These are phyloP conservation scores for Patella pellucida DNA, from an alignment of 2,888 invertebrate genomes.

Conservation along the genomic window DNA sequence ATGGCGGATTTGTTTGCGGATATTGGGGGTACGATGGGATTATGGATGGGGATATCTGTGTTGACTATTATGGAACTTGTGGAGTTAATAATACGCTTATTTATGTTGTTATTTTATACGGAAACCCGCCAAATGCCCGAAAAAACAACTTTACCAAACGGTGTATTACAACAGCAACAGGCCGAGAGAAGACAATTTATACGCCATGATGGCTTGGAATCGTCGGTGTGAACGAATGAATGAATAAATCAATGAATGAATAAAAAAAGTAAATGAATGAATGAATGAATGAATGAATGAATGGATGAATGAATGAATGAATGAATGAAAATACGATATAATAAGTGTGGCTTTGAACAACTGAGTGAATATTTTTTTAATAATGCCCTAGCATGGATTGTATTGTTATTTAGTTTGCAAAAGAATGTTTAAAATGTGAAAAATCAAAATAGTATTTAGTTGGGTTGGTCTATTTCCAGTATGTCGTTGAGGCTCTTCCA, in stretches of 20 bases:
- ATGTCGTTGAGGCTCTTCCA: constrained; percentile 49
- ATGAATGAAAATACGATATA: too few relatives aligned
- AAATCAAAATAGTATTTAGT: too few relatives aligned
- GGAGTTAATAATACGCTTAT: constrained; percentile 51
- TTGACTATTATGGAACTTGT: constrained; percentile 58
- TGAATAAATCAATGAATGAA: too few relatives aligned
- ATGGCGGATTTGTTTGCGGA: constrained; percentile 58
- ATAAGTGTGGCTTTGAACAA: too few relatives aligned
- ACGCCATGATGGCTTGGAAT: neutral
- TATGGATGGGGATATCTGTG: constrained; percentile 65
- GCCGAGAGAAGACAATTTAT: constrained; percentile 1
- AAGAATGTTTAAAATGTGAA: too few relatives aligned
- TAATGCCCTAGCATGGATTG: too few relatives aligned
- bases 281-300: too few relatives aligned
- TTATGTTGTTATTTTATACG: constrained; percentile 47
- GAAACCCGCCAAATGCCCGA: constrained; percentile 34
- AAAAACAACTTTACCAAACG: neutral
- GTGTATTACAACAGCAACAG: neutral
- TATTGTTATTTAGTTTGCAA: too few relatives aligned
- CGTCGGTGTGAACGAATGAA: neutral
- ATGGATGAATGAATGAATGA: too few relatives aligned
- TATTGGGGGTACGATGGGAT: constrained; percentile 60
- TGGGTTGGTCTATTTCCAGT: too few relatives aligned
- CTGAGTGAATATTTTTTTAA: too few relatives aligned
- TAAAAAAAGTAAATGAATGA: too few relatives aligned